phyloP scores from a whole-genome alignment of 1,140 invertebrate genomes.

The Episyrphus balteatus region DNA sequence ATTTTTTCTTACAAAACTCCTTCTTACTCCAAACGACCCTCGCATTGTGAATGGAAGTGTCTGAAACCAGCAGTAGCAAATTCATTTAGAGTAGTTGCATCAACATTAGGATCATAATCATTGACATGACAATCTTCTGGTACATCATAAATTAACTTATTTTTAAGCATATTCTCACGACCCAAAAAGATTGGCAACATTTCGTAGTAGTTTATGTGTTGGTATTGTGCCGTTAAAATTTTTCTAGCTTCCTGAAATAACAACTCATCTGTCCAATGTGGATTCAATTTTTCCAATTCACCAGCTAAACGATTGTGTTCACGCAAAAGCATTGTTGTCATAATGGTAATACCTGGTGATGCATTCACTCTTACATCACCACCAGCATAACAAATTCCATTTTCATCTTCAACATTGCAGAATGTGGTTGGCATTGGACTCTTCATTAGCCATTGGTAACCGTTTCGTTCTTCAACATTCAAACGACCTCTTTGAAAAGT shows the following conservation, averaged over 20 bases:
- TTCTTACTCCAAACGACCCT: slow-evolving; percentile 62
- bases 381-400: slow-evolving; percentile 57
- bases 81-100: slow-evolving; percentile 71
- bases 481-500: slow-evolving; percentile 54
- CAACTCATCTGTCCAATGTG: slow-evolving; percentile 77
- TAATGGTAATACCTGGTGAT: slow-evolving; percentile 63
- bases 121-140: slow-evolving; percentile 55
- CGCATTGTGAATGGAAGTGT: slow-evolving; percentile 76
- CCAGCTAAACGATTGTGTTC: slow-evolving; percentile 85
- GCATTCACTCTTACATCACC: slow-evolving; percentile 82
- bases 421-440: slow-evolving; percentile 50
- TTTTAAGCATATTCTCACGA: slow-evolving; percentile 52
- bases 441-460: slow-evolving; percentile 58
- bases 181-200: slow-evolving; percentile 73
- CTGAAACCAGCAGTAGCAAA: slow-evolving; percentile 79
- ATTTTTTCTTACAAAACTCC: background rate
- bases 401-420: slow-evolving; percentile 45
- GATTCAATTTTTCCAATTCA: slow-evolving; percentile 60
- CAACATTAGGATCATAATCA: slow-evolving; percentile 72
- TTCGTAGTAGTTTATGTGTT: slow-evolving; percentile 80
- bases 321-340: slow-evolving; percentile 74
- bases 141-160: slow-evolving; percentile 55
- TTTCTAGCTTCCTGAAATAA: slow-evolving; percentile 77
- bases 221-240: slow-evolving; percentile 65
- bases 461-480: slow-evolving; percentile 47